A percentile compares a stretch with the other conserved stretches of the same genome.
These are phyloP conservation scores for Oreortyx pictus DNA, from an alignment of 2,797 vertebrate genomes.

Conservation along the genomic window DNA sequence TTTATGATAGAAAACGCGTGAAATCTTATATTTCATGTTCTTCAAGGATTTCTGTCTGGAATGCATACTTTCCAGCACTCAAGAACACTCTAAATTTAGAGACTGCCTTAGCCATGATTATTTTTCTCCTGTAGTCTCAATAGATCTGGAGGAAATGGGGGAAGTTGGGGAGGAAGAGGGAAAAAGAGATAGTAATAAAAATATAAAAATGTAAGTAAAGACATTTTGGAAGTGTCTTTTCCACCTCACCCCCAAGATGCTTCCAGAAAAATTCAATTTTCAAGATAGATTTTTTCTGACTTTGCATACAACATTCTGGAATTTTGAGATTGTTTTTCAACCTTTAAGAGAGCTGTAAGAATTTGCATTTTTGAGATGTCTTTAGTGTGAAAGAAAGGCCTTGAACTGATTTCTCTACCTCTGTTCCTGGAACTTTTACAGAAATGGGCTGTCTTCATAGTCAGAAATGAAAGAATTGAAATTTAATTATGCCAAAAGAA, in stretches of 20 bases:
- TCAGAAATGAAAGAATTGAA: background rate
- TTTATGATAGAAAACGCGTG: background rate
- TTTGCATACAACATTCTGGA: background rate
- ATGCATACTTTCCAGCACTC: background rate
- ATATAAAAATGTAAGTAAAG: background rate
- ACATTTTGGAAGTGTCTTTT: background rate
- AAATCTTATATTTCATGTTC: background rate
- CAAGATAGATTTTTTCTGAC: background rate
- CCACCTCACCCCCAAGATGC: background rate
- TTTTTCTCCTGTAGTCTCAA: background rate
- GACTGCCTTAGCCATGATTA: background rate
- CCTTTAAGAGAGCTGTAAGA: background rate
- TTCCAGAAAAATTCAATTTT: background rate
- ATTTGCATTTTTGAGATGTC: background rate
- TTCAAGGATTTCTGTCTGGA: background rate
- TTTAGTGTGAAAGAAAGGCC: background rate
- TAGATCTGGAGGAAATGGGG: background rate
- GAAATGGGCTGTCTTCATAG: background rate
- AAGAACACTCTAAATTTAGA: background rate
- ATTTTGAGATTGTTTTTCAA: background rate
- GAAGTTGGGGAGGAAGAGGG: background rate
- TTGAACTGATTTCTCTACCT: background rate
- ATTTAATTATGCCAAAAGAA: conserved; percentile 52
- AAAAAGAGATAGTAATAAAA: background rate
- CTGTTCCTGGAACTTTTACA: background rate